A percentile compares a stretch with the other conserved stretches of the same genome.
phyloP scores from a whole-genome alignment of 2,888 invertebrate genomes.

The Melinaea marsaeus region DNA sequence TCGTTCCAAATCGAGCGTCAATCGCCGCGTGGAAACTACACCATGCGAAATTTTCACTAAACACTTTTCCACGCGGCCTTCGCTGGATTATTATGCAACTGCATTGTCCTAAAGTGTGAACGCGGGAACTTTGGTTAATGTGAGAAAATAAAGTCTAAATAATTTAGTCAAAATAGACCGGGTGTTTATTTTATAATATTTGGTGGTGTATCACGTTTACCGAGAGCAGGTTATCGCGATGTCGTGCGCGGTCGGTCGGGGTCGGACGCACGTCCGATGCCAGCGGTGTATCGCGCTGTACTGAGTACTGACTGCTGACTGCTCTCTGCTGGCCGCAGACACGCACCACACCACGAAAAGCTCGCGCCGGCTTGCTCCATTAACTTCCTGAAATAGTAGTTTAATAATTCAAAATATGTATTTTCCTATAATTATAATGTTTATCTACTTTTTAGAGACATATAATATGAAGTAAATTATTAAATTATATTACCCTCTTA shows the following conservation, averaged over 20 bases:
- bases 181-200: constrained; percentile 27
- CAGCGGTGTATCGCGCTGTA: constrained; percentile 62
- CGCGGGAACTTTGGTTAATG: constrained; percentile 56
- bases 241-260: constrained; percentile 46
- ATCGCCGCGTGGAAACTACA: constrained; percentile 46
- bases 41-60: constrained; percentile 56
- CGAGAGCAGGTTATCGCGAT: constrained; percentile 52
- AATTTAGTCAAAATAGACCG: neutral
- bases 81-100: constrained; percentile 74
- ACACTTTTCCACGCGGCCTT: constrained; percentile 66
- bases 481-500: too few relatives aligned
- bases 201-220: constrained; percentile 29
- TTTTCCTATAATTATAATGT: too few relatives aligned
- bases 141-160: constrained; percentile 48
- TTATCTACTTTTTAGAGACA: too few relatives aligned
- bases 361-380: constrained; percentile 42
- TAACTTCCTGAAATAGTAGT: constrained; percentile 24
- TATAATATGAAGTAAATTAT: too few relatives aligned
- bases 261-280: constrained; percentile 52
- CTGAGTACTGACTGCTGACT: constrained; percentile 57
- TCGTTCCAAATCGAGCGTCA: constrained; percentile 54
- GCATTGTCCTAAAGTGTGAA: constrained; percentile 46
- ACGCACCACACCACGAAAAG: constrained; percentile 16
- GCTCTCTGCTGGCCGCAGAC: constrained; percentile 17
- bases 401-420: neutral